Percentiles rank a stretch among this genome's conserved stretches.
Conservation (phyloP, 2,888 invertebrate genomes). For the Julus scandinavius region DNA sequence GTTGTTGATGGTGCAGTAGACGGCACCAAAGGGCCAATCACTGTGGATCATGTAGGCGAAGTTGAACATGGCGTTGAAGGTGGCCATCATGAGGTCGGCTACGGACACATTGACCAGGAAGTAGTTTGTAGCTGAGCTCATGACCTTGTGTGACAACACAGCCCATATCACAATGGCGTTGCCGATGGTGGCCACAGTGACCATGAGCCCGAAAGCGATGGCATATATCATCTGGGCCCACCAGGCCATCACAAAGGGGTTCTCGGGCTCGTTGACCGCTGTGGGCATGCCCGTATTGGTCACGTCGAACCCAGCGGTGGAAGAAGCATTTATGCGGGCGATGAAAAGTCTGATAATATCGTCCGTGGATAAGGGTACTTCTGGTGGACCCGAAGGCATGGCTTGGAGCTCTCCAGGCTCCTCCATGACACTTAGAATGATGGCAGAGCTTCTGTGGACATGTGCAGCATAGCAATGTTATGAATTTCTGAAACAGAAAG, state of each 20-base stretch:
- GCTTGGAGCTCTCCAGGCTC: neutral
- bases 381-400: neutral
- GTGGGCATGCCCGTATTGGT: neutral
- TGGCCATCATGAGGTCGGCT: slow-evolving; percentile 87
- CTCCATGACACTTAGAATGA: neutral
- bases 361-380: neutral
- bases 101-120: slow-evolving; percentile 89
- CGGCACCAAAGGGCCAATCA: slow-evolving; percentile 90
- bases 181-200: slow-evolving; percentile 83
- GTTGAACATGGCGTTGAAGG: slow-evolving; percentile 89
- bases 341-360: neutral
- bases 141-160: slow-evolving; percentile 71
- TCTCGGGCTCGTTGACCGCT: neutral
- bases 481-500: neutral
- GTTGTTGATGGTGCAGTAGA: slow-evolving; percentile 89
- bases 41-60: slow-evolving; percentile 90
- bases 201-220: slow-evolving; percentile 79
- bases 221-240: slow-evolving; percentile 80
- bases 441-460: no score
- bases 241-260: slow-evolving; percentile 67
- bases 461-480: neutral
- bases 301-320: neutral
- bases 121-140: slow-evolving; percentile 89
- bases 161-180: slow-evolving; percentile 95
- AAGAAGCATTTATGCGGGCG: neutral